These are phyloP conservation scores for Ctenosaura bakeri DNA, from an alignment of 2,797 vertebrate genomes.

Conservation along the genomic window DNA sequence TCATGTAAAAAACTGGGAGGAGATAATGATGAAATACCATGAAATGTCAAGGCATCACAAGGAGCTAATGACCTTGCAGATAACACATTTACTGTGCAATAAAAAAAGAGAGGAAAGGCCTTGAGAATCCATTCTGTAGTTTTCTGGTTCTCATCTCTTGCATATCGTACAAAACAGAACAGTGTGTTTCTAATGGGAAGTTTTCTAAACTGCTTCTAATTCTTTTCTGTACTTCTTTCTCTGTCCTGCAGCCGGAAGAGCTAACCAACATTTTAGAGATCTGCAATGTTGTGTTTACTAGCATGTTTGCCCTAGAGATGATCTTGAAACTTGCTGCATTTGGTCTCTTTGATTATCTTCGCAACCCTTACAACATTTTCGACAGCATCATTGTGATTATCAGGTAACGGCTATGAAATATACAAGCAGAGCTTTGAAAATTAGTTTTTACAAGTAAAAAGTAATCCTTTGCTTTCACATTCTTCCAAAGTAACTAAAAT, in stretches of 20 bases:
- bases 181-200: conserved; percentile 2
- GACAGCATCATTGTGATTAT: conserved; percentile 97
- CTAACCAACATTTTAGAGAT: conserved; percentile 96
- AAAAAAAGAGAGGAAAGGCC: not conserved
- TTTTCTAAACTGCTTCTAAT: conserved; percentile 68
- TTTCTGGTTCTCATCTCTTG: not conserved
- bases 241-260: conserved; percentile 88
- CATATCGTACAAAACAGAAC: not conserved
- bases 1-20: not conserved
- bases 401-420: conserved; percentile 82
- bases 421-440: too few relatives aligned
- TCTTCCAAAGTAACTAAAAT: too few relatives aligned
- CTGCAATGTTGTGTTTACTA: conserved; percentile 98
- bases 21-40: not conserved
- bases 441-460: conserved; percentile 21
- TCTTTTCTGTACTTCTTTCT: conserved; percentile 61
- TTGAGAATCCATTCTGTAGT: not conserved
- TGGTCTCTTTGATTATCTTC: conserved; percentile 92
- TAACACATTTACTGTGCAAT: not conserved
- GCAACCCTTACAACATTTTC: conserved; percentile 96
- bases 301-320: conserved; percentile 99
- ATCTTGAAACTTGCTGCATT: conserved; percentile 95
- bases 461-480: not conserved
- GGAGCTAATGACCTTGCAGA: not conserved
- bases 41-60: not conserved